Conservation (phyloP, 2,797 vertebrate species). For the Rhinella marina region DNA sequence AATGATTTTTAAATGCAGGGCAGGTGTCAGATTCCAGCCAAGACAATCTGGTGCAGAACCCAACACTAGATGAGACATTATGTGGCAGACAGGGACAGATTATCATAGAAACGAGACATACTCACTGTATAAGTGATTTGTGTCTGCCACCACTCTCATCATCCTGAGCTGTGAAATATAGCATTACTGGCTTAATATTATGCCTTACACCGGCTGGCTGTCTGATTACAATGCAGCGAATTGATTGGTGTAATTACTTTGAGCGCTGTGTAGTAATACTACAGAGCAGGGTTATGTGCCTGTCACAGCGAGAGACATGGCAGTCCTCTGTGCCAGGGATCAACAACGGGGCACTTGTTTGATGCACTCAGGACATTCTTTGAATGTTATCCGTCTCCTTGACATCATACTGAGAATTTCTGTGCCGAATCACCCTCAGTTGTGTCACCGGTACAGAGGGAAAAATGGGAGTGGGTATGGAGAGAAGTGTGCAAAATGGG, state of each 20-base stretch:
- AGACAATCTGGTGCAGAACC: not conserved
- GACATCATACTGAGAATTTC: slow-evolving; percentile 18
- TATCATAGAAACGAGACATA: slow-evolving; percentile 3
- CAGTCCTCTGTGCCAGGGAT: slow-evolving; percentile 10
- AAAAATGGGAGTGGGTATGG: not conserved
- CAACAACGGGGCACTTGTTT: slow-evolving; percentile 23
- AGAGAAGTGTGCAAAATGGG: not conserved
- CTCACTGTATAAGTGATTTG: slow-evolving; percentile 1
- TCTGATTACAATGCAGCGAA: slow-evolving; percentile 23
- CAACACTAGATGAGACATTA: not conserved
- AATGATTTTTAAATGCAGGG: no score
- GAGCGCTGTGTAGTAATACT: not conserved
- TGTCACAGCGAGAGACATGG: slow-evolving; percentile 22
- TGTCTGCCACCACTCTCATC: slow-evolving; percentile 11
- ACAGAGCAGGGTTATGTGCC: slow-evolving; percentile 2
- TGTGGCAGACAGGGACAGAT: slow-evolving; percentile 11
- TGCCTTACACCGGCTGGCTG: slow-evolving; percentile 31
- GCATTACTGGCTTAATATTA: slow-evolving; percentile 33
- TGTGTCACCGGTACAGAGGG: not conserved
- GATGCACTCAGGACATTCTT: slow-evolving; percentile 9
- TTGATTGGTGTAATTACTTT: slow-evolving; percentile 34
- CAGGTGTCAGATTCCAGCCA: not conserved
- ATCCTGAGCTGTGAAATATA: not conserved
- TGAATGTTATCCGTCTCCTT: slow-evolving; percentile 25
- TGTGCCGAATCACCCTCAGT: not conserved